These are phyloP conservation scores for Rhincodon typus DNA, from an alignment of 2,797 vertebrate species.

Conservation along the genomic window DNA sequence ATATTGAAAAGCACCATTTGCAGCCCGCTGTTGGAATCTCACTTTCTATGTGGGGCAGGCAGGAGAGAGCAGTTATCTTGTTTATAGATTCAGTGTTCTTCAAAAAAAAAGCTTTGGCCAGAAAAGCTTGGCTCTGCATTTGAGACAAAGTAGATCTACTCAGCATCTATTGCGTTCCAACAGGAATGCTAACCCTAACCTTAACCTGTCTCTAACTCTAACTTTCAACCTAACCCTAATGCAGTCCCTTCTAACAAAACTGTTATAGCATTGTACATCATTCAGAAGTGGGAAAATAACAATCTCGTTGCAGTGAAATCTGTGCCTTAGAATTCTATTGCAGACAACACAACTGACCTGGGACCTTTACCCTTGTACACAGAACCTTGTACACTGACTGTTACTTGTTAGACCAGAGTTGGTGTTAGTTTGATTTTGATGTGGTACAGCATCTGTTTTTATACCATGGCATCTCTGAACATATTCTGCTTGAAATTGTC, in stretches of 20 bases:
- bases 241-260: background rate
- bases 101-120: background rate
- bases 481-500: background rate
- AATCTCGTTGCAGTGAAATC: background rate
- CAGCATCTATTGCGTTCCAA: no score
- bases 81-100: background rate
- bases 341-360: background rate
- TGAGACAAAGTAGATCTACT: background rate
- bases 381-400: background rate
- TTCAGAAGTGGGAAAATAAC: background rate
- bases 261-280: background rate
- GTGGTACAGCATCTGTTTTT: background rate
- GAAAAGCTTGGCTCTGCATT: background rate
- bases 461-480: background rate
- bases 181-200: background rate
- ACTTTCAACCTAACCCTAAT: no score
- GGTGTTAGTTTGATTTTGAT: background rate
- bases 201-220: no score
- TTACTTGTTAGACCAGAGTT: background rate
- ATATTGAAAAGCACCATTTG: background rate
- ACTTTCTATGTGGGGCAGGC: background rate
- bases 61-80: background rate
- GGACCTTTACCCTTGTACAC: background rate
- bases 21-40: background rate
- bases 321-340: background rate